A percentile compares a stretch with the other conserved stretches of the same genome.
phyloP scores from a whole-genome alignment of 2,113 vertebrate species.

The Peucedramus taeniatus region DNA sequence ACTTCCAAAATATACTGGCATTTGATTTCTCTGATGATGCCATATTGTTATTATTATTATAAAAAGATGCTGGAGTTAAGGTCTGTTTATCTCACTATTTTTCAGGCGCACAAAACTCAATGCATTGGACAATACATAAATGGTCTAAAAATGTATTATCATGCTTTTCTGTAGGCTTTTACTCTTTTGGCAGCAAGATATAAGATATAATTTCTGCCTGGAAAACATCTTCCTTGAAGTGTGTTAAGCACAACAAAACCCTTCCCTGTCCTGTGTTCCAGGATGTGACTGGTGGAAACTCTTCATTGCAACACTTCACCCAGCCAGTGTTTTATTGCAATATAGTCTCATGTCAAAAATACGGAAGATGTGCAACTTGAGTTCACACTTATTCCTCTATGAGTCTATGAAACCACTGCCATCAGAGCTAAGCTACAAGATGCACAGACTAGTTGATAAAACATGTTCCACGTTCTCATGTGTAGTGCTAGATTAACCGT shows the following conservation, averaged over 20 bases:
- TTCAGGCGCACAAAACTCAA: neutral
- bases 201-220: constrained; percentile 15
- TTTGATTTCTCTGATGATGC: neutral
- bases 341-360: constrained; percentile 4
- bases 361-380: neutral
- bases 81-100: neutral
- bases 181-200: constrained; percentile 7
- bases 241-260: constrained; percentile 25
- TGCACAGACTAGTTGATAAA: neutral
- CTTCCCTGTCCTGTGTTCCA: neutral
- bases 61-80: neutral
- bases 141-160: neutral
- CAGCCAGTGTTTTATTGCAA: neutral
- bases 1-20: neutral
- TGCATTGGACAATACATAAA: neutral
- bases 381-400: neutral
- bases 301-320: constrained; percentile 6
- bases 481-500: neutral
- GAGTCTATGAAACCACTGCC: neutral
- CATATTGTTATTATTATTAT: neutral
- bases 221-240: neutral
- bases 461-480: neutral
- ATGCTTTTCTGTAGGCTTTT: neutral
- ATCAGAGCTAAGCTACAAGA: neutral
- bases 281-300: neutral